Base-by-base conservation (phyloP, 2,888 invertebrate genomes). In the Monoplex corrugatus region DNA sequence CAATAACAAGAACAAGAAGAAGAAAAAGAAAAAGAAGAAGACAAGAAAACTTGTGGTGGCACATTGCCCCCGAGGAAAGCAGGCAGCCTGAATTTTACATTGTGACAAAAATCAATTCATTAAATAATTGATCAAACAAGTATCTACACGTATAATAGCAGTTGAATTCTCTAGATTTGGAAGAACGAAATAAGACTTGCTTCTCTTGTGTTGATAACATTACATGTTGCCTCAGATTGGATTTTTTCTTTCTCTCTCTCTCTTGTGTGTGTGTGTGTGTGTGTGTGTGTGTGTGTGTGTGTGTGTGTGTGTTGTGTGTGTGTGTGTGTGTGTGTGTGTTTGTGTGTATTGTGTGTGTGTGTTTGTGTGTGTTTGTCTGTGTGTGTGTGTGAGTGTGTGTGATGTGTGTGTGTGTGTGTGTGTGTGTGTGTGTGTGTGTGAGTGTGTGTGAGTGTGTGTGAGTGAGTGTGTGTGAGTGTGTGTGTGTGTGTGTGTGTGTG, bases 401-500 rank as follows among this genome's bases (percentile, higher is more conserved):
- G 10, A 8, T 16, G 50, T 50, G 50, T 16, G 72, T 2, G 72
- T 35, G 35, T 32, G 72, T 35, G 35, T 72, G 32, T 35, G 32
- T 72, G 5, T 35, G 72, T 72, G 72, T 35, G 35, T 72, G 72
- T 35, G n/a, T 72, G n/a, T 8, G 72, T 72, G 72, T n/a, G 75
- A 13, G 75, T n/a, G 35, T 75, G 75, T 38, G 35, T 75, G 75
- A 35, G 75, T 75, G 72, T 35, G 43, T 80, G 43, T 10, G 80
- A 28, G 80, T 40, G 80, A 40, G 80, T 23, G 80, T 43, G 80
- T 40, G 80, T 80, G 44, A 5, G 44, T 83, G 83, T 83, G 83
- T 83, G 45, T 45, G 45, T 45, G 83, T 83, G 83, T 45, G 45
- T 83, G 83, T 83, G 45, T 45, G 45, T 83, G 35, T 45, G 45